Evolutionary conservation across 2,888 invertebrate species (phyloP).

Genomic region (Eueremaeus valkanovi): DNA sequence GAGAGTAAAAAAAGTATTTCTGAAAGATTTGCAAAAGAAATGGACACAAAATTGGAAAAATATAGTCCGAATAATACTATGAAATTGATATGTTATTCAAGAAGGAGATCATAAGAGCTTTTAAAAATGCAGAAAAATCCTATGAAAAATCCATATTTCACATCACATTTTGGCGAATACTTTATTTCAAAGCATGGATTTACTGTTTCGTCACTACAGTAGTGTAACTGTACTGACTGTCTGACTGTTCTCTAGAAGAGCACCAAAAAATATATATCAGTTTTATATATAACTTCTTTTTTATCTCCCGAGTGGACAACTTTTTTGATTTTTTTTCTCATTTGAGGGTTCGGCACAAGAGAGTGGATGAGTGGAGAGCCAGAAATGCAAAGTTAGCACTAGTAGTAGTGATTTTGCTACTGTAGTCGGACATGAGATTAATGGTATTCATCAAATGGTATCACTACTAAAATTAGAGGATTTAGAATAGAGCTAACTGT

Average conservation of each 20-base stretch:
- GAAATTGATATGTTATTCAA: constrained; percentile 36
- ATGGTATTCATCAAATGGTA: constrained; percentile 23
- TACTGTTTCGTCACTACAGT: too few species aligned
- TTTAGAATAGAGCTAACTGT: too few species aligned
- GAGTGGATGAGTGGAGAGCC: not conserved
- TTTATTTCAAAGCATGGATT: constrained; percentile 29
- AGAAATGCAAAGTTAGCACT: constrained; percentile 29
- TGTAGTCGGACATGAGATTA: constrained; percentile 26
- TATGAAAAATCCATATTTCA: constrained; percentile 26
- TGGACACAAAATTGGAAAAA: not conserved
- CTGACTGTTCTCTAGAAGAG: too few species aligned
- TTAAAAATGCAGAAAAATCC: constrained; percentile 30
- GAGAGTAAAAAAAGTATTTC: not conserved
- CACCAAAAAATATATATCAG: not conserved
- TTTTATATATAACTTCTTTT: constrained; percentile 7
- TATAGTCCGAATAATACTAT: not conserved
- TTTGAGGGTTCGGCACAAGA: not conserved
- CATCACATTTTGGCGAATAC: not conserved
- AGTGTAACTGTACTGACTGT: too few species aligned
- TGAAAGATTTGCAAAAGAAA: constrained; percentile 23
- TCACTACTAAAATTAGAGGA: constrained; percentile 25
- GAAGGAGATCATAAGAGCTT: constrained; percentile 19
- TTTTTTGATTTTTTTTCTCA: not conserved
- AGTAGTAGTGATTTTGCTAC: not conserved
- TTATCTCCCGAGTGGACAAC: constrained; percentile 21